Evolutionary conservation across 1,140 invertebrate species (phyloP), one percentile per base, ranked within the genome.

Genomic region (Mylabris phalerata): DNA sequence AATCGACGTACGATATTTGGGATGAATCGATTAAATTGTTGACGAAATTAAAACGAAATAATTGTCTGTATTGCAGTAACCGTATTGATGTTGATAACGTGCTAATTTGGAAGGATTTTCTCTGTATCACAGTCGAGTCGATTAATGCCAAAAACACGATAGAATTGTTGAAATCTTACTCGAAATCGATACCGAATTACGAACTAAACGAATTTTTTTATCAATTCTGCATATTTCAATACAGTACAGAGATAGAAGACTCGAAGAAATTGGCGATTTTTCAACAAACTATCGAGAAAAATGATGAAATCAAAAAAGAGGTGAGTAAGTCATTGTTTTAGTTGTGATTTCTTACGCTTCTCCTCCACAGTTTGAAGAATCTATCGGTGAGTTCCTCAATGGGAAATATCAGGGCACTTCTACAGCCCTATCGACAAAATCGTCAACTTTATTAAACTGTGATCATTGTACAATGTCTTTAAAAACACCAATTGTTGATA

Each of bases 1-100:
- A 48, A 47, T 65, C 73, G 13, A 66, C 65, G 5, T 71, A 69
- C 48, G 71, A 72, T 58, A 56, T 49, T 11, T 73, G 71, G 69
- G 65, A 71, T 50, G 69, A 71, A 54, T 56, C 62, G 3, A 47
- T 69, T 10, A 50, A 51, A 25, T 57, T 51, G 24, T 62, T 67
- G 11, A 51, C 71, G 6, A 69, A 71, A 55, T 50, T 73, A 50
- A 73, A 68, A 49, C 63, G 66, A 47, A 67, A 70, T 3, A 42
- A 60, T 11, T 77, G 76, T 63, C 64, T 76, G 24, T 72, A 74
- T 54, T 76, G 75, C 60, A 67, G 67, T 11, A 52, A 64, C 32
- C 47, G 50, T 13, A 67, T 73, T 42, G 66, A 71, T 51, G 38
- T 64, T 13, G 54, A 59, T 27, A 59, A 46, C 11, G 26, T 57